These are phyloP conservation scores for Camponotus vicinus DNA, from an alignment of 1,140 invertebrate species.

Conservation along the genomic window DNA sequence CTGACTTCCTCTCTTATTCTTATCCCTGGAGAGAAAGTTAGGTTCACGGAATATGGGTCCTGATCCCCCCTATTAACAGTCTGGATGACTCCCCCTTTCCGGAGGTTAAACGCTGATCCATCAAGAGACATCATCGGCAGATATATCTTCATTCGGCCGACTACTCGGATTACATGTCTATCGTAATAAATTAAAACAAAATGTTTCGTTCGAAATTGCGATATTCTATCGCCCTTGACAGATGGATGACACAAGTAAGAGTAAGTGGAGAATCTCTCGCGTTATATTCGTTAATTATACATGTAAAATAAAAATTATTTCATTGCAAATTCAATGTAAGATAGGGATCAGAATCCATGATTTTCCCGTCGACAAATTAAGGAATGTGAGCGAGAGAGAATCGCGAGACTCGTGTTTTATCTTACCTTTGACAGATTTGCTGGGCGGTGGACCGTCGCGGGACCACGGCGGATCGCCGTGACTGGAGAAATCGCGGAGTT, in stretches of 20 bases:
- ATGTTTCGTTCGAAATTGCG: neutral
- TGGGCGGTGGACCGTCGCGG: slow-evolving; percentile 90
- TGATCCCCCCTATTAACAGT: slow-evolving; percentile 71
- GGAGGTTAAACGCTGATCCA: slow-evolving; percentile 76
- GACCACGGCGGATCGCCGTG: slow-evolving; percentile 98
- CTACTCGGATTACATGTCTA: neutral
- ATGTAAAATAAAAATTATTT: neutral
- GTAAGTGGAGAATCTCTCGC: neutral
- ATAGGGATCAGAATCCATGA: no score
- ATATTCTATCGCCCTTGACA: neutral
- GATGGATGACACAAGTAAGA: neutral
- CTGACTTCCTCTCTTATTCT: slow-evolving; percentile 61
- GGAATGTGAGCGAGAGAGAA: neutral
- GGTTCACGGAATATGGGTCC: slow-evolving; percentile 49
- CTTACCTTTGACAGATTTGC: slow-evolving; percentile 95
- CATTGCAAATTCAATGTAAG: neutral
- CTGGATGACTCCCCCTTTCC: slow-evolving; percentile 52
- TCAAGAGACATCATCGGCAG: slow-evolving; percentile 80
- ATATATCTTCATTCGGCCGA: slow-evolving; percentile 61
- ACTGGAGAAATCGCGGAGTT: slow-evolving; percentile 97
- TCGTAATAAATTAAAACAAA: slow-evolving; percentile 49
- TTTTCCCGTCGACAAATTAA: neutral
- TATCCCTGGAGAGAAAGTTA: slow-evolving; percentile 60
- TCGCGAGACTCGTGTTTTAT: neutral
- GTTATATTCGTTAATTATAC: no score